These are phyloP conservation scores for Benthosema pterotum DNA, from an alignment of 2,797 vertebrate genomes.

Conservation along the genomic window DNA sequence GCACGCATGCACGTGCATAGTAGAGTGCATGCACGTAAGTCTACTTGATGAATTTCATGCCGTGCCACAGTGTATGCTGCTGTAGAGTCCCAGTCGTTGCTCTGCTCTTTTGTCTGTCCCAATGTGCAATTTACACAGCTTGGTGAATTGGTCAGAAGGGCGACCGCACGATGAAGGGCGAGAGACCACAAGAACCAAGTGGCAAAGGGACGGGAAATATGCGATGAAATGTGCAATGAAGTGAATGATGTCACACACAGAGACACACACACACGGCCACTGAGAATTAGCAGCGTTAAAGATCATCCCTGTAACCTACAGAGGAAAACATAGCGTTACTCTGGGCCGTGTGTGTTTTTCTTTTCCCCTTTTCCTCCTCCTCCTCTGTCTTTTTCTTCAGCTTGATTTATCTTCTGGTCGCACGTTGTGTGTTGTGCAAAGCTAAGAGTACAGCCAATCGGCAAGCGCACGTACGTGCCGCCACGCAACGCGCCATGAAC, in stretches of 20 bases:
- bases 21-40: constrained; percentile 7
- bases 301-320: constrained; percentile 67
- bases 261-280: constrained; percentile 52
- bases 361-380: not conserved
- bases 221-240: constrained; percentile 68
- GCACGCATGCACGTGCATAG: constrained; percentile 10
- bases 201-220: constrained; percentile 75
- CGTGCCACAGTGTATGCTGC: constrained; percentile 39
- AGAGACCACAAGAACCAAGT: constrained; percentile 75
- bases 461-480: too few species aligned
- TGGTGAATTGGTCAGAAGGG: constrained; percentile 71
- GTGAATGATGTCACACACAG: constrained; percentile 66
- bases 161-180: constrained; percentile 75
- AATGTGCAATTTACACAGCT: constrained; percentile 67
- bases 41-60: constrained; percentile 49
- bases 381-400: not conserved
- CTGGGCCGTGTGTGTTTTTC: not conserved
- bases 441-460: too few species aligned
- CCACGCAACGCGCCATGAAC: too few species aligned
- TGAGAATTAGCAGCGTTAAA: constrained; percentile 54
- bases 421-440: too few species aligned
- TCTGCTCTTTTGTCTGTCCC: constrained; percentile 59
- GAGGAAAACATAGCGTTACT: constrained; percentile 35
- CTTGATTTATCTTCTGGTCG: not conserved
- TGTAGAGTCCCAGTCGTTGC: constrained; percentile 61